Evolutionary conservation across 2,113 vertebrate genomes (phyloP), one percentile per base, ranked within the genome.

Genomic region (Galemys pyrenaicus): DNA sequence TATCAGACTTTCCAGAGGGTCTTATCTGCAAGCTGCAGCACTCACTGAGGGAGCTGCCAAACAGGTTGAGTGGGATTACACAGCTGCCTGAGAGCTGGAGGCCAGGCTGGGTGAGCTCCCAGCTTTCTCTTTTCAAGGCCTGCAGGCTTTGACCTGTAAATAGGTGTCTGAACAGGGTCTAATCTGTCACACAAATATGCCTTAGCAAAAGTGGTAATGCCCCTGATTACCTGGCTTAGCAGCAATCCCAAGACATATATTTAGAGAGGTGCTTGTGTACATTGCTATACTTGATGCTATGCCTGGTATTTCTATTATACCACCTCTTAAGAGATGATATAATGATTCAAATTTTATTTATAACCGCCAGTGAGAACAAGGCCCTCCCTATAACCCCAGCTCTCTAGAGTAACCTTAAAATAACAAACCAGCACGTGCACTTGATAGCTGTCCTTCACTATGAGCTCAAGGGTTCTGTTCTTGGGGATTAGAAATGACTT

Each of bases 111-210:
- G 93, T 91, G 62, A 96, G 58, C 83, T 92, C 87, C 81, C n/a
- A 56, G 81, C 91, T 96, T 97, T 97, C 93, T 96, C 85, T 89
- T 97, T 96, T 92, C 68, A 88, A 95, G 95, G 97, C 97, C 98
- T 98, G 97, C 98, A 99, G 98, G 98, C 98, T 98, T 98, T 98
- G 98, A 99, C 98, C 98, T 99, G 98, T 98, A 97, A 96, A 88
- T 95, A 97, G 98, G 90, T 98, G 98, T 98, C 98, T 98, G 97
- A 98, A 97, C 98, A 98, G 94, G 95, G 98, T 97, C 97, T 98
- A 96, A 97, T 97, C 98, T 98, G 97, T 97, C 96, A 96, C 92
- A 87, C 73, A 95, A 95, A 91, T 92, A 98, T 94, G 92, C 96
- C 80, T 88, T 80, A 94, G 97, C 95, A 67, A 87, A 94, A 95